Base-by-base conservation (phyloP, 2,888 invertebrate genomes). In the Adineta ricciae region DNA sequence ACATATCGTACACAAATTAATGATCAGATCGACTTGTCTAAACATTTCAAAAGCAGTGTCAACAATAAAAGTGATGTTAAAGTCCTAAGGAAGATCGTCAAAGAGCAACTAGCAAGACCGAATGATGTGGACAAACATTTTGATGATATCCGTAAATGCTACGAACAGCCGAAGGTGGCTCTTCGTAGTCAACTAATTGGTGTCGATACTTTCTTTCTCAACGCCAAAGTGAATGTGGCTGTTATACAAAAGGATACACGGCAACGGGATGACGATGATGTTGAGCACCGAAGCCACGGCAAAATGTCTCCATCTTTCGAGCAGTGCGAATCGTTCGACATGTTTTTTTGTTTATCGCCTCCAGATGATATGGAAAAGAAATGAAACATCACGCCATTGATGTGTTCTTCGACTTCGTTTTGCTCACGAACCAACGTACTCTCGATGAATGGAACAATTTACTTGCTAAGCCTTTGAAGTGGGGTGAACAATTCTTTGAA, bases 131-230 rank as follows among this genome's bases (percentile, higher is more conserved):
- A 38, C 21, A 4, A 36, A 73, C 19, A 73, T 5, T 73, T 38
- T 1, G 73, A 73, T 73, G 73, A 73, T 73, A 19, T 38, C 19
- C 73, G 73, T 3, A 73, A 73, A 73, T 73, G 73, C 21, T 73
- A 73, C 9, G 9, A 73, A 5, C 5, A 73, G 9, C 38, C 38
- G 4, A 73, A 73, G 38, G 16, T 73, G 19, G 73, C 73, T 73
- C 73, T 73, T 16, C 38, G 38, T 16, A 73, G 73, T 38, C 5
- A 73, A 38, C 73, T 1, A 7, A 19, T 73, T 36, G 73, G 73
- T 38, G 73, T 73, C 73, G 73, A 73, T 38, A 38, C 38, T 73
- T 73, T 73, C 73, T 73, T 73, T 38, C 73, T 73, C 73, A 73
- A 73, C 38, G 38, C 38, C 19, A 73, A 73, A 73, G 73, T 21